Base-by-base conservation (phyloP, 2,113 vertebrate genomes). In the Salvelinus alpinus region DNA sequence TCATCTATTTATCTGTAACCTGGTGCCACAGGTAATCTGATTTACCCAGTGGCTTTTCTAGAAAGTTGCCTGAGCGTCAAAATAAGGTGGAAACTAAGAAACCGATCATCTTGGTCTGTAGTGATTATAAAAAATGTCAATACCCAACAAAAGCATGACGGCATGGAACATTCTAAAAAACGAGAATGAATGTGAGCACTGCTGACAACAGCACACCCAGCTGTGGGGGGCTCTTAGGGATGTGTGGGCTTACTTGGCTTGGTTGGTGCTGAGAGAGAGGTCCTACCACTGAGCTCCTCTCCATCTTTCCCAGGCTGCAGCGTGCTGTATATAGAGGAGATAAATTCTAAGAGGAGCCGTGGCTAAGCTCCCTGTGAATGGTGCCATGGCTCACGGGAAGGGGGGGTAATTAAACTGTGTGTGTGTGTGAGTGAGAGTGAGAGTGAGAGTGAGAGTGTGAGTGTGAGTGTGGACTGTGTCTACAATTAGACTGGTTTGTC, bases 291-390 rank as follows among this genome's bases (percentile, higher is more conserved):
- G 68, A 20, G 68, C 38, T 48, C 44, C 38, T 24, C 27, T 25
- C 3, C 16, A 70, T 70, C 68, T 47, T 77, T 71, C 79, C 70
- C 70, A 78, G 51, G 51, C 51, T 54, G 16, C 57, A 78, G 80
- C 74, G 59, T 80, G 75, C 38, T 48, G 29, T 34, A 68, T 38
- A 16, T n/a, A 20, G 29, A 16, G 31, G 80, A 84, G 74, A 80
- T 78, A 70, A 25, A 75, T 76, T 75, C 82, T 54, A 86, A 60
- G 69, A 78, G 72, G 84, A 89, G 79, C 72, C 47, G 13, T 47
- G 16, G 71, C 81, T 88, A 87, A 88, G 86, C 89, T 91, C 76
- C 84, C 87, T 85, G 87, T 87, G 86, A 89, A 88, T 75, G 72
- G 79, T 20, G 78, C 83, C 78, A 78, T 81, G 71, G 75, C 82